Base-by-base conservation (phyloP, 2,888 invertebrate genomes). In the Zygaena filipendulae region DNA sequence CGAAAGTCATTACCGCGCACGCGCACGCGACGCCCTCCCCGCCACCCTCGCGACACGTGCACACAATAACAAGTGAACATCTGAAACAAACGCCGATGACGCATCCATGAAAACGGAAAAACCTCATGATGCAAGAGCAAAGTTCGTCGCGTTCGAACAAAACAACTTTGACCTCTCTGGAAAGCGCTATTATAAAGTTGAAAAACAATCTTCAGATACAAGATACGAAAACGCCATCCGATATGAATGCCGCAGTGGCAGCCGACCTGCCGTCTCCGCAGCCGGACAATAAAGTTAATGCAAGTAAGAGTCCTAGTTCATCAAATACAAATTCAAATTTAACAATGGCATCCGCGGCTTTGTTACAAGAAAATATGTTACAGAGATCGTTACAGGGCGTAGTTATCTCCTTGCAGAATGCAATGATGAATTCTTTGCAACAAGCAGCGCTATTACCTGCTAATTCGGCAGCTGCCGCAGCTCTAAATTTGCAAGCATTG, bases 391-490 rank as follows among this genome's bases (percentile, higher is more conserved):
- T 86, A 41, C 89, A 89, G 62, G 88, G 87, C 49, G 91, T 92
- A 26, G 90, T 91, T 18, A 81, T 92, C 41, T 89, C 91, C 8
- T 74, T 92, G 27, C 92, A 93, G 67, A 91, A 90, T 54, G 91
- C 92, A 5, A 87, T 93, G 84, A 87, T 92, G 71, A 90, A 87
- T 49, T 91, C 92, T 6, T 69, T 92, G 40, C 92, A 92, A 59
- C 90, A 92, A 54, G 92, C 92, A 1, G 91, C 92, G 0, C 72
- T 92, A 12, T 62, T 92, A 46, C 92, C 92, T 4, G 87, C 88
- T 1, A 90, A 91, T 46, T 91, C 91, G 2, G 90, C 91, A 3
- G 92, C 91, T 5, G 92, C 92, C 19, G 90, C 91, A 19, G 92
- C 92, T 0, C 79, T 93, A 11, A 92, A 92, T 61, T 82, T 92